phyloP scores from a whole-genome alignment of 2,113 vertebrate species.

The Myotis lucifugus region DNA sequence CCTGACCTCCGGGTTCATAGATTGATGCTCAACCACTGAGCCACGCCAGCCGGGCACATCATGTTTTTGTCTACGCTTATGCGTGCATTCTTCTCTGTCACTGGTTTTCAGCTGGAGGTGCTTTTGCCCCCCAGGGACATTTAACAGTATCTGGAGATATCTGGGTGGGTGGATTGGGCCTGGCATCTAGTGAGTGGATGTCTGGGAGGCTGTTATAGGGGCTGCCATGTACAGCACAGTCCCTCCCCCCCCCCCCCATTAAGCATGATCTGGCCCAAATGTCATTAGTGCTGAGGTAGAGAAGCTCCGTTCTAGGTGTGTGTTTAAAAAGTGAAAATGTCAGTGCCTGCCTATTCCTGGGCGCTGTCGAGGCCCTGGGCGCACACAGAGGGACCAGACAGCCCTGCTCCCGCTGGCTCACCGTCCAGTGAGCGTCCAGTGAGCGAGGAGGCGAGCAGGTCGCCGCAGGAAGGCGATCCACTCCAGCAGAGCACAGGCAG shows the following conservation, averaged over 20 bases:
- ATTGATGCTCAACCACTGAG: no score
- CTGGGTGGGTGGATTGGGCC: not conserved
- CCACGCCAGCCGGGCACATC: no score
- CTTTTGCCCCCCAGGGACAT: not conserved
- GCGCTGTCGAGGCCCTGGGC: not conserved
- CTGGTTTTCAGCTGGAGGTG: not conserved
- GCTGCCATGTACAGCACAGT: not conserved
- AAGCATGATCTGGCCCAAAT: not conserved
- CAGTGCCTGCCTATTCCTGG: not conserved
- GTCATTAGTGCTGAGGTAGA: not conserved
- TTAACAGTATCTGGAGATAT: not conserved
- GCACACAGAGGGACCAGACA: not conserved
- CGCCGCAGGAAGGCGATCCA: not conserved
- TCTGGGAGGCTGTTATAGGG: not conserved
- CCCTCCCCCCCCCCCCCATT: no score
- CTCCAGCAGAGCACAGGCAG: not conserved
- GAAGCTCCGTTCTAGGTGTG: not conserved
- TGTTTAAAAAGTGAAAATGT: not conserved
- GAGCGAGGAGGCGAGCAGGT: not conserved
- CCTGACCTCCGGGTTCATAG: no score
- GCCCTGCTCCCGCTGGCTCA: not conserved
- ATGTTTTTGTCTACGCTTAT: not conserved
- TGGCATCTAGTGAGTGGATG: not conserved
- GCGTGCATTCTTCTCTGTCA: not conserved
- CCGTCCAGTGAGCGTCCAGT: not conserved